Evolutionary conservation across 2,797 vertebrate species (phyloP), one percentile per base, ranked within the genome.

Genomic region (Pempheris klunzingeri): DNA sequence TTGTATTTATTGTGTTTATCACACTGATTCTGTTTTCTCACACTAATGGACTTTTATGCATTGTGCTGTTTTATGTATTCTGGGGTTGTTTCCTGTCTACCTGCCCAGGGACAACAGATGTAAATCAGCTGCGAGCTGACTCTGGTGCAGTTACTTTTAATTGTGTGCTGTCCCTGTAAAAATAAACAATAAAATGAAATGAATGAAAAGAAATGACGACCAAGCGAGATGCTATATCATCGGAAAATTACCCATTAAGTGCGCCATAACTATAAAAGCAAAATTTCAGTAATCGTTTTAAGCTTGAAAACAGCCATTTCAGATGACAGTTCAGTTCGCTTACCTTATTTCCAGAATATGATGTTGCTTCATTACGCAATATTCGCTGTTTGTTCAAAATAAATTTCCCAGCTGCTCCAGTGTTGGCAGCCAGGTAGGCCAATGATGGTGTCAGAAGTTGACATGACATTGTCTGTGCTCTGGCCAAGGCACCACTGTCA

Each of bases 331-430:
- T 76, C 14, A 41, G 26, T 85, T 71, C 74, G 68, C 55, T 41
- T 44, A 28, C 24, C 26, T 68, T 66, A 77, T 82, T 71, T 71
- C 32, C 58, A 70, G 53, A 41, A 67, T 60, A 79, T 66, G 38
- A 82, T 84, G 75, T 13, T 44, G 57, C 22, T 47, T 7, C 62
- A 65, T 84, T 55, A 70, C 17, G 46, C 60, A 87, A 76, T 77
- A 41, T 70, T 75, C 67, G 78, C 70, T 80, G 77, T 84, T 80
- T 77, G 50, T 74, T 74, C 34, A 36, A 24, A 68, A 69, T 76
- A 57, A 61, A 81, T 77, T 71, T 69, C 47, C 69, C 82, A 92
- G 87, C 85, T 91, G 84, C 78, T 83, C 55, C 67, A 60, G 52
- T 58, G 62, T 58, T 74, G 80, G 75, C 76, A 83, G 74, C 69